Percentiles rank a stretch among this genome's conserved stretches.
These are phyloP conservation scores for Callosobruchus maculatus DNA, from an alignment of 2,888 invertebrate genomes.

Conservation along the genomic window DNA sequence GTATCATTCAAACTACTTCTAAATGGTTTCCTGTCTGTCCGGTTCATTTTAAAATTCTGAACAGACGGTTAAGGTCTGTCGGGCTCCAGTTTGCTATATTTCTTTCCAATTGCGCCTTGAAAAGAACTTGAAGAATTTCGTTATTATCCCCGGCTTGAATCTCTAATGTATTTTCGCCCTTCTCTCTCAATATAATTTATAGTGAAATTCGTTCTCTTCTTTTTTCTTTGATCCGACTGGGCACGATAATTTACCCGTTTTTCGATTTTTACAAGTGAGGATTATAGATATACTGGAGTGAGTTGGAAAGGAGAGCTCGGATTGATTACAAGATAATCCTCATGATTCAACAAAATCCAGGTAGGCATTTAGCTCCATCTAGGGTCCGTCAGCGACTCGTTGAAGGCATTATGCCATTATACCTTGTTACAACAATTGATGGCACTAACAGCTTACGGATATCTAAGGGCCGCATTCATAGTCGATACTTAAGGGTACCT, in stretches of 20 bases:
- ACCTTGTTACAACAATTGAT: too few relatives aligned
- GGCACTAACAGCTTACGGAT: too few relatives aligned
- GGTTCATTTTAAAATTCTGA: neutral
- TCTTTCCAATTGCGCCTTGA: neutral
- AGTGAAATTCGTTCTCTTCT: neutral
- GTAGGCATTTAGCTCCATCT: neutral
- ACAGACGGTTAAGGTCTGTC: neutral
- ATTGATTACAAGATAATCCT: neutral
- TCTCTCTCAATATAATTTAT: neutral
- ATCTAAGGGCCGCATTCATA: too few relatives aligned
- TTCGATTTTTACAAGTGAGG: neutral
- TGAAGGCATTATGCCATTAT: too few relatives aligned
- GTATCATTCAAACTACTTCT: neutral
- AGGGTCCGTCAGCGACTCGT: too few relatives aligned
- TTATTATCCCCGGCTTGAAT: neutral
- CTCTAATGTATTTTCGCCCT: neutral
- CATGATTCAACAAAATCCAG: neutral
- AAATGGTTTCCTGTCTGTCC: neutral
- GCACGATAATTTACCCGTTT: neutral
- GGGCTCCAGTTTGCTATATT: neutral
- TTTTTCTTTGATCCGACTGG: neutral
- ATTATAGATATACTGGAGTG: neutral
- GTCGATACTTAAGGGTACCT: too few relatives aligned
- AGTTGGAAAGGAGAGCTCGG: neutral
- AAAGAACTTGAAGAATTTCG: neutral